Base-by-base conservation (phyloP, 1,140 invertebrate species). In the Psix sp. region DNA sequence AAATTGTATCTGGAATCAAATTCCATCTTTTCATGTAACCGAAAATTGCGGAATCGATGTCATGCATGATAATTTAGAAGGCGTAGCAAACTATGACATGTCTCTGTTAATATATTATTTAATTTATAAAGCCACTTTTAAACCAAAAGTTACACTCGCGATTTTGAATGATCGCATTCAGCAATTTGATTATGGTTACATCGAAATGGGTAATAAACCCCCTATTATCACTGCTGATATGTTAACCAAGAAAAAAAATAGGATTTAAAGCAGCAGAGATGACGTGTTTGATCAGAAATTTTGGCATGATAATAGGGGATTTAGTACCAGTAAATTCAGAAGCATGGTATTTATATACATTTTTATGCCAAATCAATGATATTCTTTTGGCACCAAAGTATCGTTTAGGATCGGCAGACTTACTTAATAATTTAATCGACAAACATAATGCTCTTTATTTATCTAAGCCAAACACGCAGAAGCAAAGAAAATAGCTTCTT, bases 61-160 rank as follows among this genome's bases (percentile, higher is more conserved):
- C 0, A 73, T 80, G 74, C 77, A 80, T 39, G 74, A 78, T 35
- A n/a, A 60, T 9, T 46, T 76, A 16, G 76, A 80, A 36, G 77
- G 74, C 6, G 65, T 68, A 0, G 48, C 39, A 14, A 71, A 71
- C 21, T 74, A 70, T 21, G 77, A 63, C 36, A 51, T n/a, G n/a
- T n/a, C n/a, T n/a, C n/a, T n/a, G n/a, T n/a, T n/a, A n/a, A n/a
- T n/a, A n/a, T n/a, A n/a, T n/a, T n/a, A n/a, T n/a, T n/a, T n/a
- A n/a, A n/a, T n/a, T n/a, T n/a, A n/a, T n/a, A n/a, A n/a, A n/a
- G n/a, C n/a, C n/a, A n/a, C n/a, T n/a, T n/a, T n/a, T n/a, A n/a
- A n/a, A n/a, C n/a, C n/a, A n/a, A n/a, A 54, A 70, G 39, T 46
- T 46, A 39, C 54, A 4, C 9, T 70, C 11, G 42, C 59, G 3